Percentiles rank a stretch among this genome's conserved stretches.
phyloP scores from a whole-genome alignment of 53 echinoderm and acorn worm species.

The Echinometra lucunter region DNA sequence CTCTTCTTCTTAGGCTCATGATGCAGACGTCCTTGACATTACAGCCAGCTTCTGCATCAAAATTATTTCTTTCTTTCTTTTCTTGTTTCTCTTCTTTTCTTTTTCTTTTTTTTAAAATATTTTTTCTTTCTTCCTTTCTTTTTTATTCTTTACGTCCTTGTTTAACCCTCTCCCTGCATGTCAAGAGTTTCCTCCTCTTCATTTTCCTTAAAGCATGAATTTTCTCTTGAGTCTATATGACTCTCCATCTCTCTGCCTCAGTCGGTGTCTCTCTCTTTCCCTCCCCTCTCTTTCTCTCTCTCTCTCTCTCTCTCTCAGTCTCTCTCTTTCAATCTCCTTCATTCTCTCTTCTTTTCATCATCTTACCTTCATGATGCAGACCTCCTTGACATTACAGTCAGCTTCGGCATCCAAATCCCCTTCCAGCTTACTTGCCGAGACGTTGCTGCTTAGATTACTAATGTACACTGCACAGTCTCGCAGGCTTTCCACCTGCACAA shows the following conservation, averaged over 20 bases:
- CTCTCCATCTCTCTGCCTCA: too few relatives aligned
- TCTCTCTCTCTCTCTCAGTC: neutral
- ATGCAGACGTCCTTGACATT: neutral
- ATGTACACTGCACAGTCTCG: conserved; percentile 73
- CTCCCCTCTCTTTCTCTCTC: neutral
- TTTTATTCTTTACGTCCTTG: too few relatives aligned
- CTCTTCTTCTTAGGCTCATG: neutral
- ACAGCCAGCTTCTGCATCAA: neutral
- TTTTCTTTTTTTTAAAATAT: too few relatives aligned
- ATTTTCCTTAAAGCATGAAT: too few relatives aligned
- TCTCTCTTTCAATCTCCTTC: neutral
- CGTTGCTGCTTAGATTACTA: conserved; percentile 71
- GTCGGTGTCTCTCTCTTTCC: neutral
- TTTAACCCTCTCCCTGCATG: too few relatives aligned
- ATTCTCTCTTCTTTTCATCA: neutral
- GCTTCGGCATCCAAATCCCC: conserved; percentile 81
- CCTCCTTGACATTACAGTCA: conserved; percentile 77
- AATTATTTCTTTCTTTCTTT: neutral
- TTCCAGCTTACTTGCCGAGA: conserved; percentile 79
- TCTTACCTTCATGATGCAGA: conserved; percentile 84
- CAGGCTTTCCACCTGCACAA: conserved; percentile 60
- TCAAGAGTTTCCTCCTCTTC: too few relatives aligned
- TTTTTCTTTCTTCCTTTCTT: too few relatives aligned
- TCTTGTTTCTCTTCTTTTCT: too few relatives aligned
- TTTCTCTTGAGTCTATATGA: too few relatives aligned